Base-by-base conservation (phyloP, 2,113 vertebrate genomes). In the Pomatostomus ruficeps region DNA sequence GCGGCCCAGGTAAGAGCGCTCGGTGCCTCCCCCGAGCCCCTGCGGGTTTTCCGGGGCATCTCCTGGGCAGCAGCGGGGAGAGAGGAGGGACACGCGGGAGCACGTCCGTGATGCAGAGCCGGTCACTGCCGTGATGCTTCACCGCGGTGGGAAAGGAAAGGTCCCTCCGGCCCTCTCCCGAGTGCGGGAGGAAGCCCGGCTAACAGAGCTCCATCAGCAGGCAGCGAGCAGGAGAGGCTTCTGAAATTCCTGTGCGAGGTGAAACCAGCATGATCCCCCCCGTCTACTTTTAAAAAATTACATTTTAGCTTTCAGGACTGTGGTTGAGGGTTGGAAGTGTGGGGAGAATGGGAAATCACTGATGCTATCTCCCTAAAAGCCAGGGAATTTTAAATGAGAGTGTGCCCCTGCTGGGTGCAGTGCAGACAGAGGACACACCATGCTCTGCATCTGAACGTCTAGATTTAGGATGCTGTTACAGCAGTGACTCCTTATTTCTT, bases 161-260 rank as follows among this genome's bases (percentile, higher is more conserved):
- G 25, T 3, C 2, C 33, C 33, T 9, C 8, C 2, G 4, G 3
- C 16, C 14, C 6, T n/a, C 13, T 36, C 12, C 35, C 12, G 49
- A n/a, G 13, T 4, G 28, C 19, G 3, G 33, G 28, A 33, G 36
- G 36, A 22, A 35, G 40, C 24, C 15, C 33, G 31, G 49, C 52
- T 73, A 23, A 11, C 45, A 12, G 14, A 5, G 58, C 58, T 85
- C 24, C 40, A 14, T 35, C 58, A 26, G 58, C 59, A 20, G n/a
- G 18, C 61, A 38, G n/a, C 7, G n/a, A 87, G 46, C 48, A n/a
- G 65, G 48, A 3, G 3, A 12, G 40, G 38, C 25, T 10, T 4
- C 36, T 7, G 22, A 7, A 38, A 13, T 6, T 15, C 58, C 63
- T 28, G 42, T 29, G 4, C 48, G 24, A 35, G 12, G 14, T 3